These are phyloP conservation scores for Martes martes DNA, from an alignment of 2,113 vertebrate species.

Conservation along the genomic window DNA sequence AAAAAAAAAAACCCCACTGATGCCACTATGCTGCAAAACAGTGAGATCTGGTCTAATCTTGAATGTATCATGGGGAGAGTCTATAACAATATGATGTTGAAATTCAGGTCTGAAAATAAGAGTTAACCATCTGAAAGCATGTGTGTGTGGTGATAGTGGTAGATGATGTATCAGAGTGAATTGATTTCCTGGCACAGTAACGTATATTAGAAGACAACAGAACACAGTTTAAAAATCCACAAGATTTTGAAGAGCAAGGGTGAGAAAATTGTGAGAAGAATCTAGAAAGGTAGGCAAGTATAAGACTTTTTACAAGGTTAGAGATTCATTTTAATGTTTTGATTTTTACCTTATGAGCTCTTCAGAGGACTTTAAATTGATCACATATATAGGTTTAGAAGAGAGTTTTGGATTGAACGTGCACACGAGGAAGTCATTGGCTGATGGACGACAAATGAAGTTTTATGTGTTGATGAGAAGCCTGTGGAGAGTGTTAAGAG, in stretches of 20 bases:
- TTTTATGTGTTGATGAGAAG: background rate
- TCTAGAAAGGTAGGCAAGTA: background rate
- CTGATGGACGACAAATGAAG: background rate
- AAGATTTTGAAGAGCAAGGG: background rate
- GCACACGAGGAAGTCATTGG: background rate
- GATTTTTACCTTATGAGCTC: background rate
- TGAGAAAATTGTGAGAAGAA: background rate
- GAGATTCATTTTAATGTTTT: background rate
- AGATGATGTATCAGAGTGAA: background rate
- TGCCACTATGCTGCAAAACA: background rate
- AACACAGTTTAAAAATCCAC: background rate
- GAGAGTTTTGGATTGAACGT: background rate
- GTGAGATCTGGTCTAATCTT: background rate
- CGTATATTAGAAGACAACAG: background rate
- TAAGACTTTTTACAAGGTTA: background rate
- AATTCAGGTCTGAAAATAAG: background rate
- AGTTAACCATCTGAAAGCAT: background rate
- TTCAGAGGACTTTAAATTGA: background rate
- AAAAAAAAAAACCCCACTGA: background rate
- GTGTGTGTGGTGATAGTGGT: background rate
- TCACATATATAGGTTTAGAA: background rate
- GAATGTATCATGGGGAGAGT: background rate
- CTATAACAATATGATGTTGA: background rate
- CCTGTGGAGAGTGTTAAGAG: background rate
- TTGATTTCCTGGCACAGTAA: background rate